phyloP scores from a whole-genome alignment of 2,888 invertebrate species.

The Gari tellinella region DNA sequence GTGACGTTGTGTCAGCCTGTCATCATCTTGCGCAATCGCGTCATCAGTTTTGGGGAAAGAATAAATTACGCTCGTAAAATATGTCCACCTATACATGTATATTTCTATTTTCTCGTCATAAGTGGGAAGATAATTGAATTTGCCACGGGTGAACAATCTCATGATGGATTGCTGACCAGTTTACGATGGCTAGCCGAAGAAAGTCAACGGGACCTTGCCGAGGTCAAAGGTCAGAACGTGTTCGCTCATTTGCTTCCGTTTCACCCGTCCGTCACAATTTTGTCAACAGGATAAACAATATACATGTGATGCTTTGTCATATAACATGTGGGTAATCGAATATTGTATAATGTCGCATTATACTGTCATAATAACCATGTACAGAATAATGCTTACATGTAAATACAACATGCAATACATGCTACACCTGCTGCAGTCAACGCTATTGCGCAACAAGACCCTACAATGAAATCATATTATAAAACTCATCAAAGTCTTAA shows the following conservation, averaged over 20 bases:
- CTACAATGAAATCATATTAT: no score
- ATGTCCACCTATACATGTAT: slow-evolving; percentile 47
- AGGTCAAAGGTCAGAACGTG: slow-evolving; percentile 52
- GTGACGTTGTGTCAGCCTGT: no score
- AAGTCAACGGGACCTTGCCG: slow-evolving; percentile 1
- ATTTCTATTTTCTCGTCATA: slow-evolving; percentile 48
- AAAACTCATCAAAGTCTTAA: no score
- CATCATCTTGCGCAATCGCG: slow-evolving; percentile 14
- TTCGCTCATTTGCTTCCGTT: slow-evolving; percentile 38
- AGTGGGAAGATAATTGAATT: slow-evolving; percentile 58
- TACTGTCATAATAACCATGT: no score
- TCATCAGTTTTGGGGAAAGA: slow-evolving; percentile 19
- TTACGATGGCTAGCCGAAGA: slow-evolving; percentile 28
- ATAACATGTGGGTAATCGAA: no score
- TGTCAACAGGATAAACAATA: neutral
- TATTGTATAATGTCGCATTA: no score
- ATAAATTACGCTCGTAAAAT: slow-evolving; percentile 41
- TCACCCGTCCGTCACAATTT: neutral
- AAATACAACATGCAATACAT: no score
- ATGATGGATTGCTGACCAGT: slow-evolving; percentile 47
- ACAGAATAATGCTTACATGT: no score
- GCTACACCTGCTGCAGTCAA: no score
- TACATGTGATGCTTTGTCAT: neutral
- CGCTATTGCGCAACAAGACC: no score
- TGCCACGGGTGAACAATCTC: slow-evolving; percentile 50